Evolutionary conservation across 2,797 vertebrate genomes (phyloP), one percentile per base, ranked within the genome.

Genomic region (Schizopygopsis pylzovi): DNA sequence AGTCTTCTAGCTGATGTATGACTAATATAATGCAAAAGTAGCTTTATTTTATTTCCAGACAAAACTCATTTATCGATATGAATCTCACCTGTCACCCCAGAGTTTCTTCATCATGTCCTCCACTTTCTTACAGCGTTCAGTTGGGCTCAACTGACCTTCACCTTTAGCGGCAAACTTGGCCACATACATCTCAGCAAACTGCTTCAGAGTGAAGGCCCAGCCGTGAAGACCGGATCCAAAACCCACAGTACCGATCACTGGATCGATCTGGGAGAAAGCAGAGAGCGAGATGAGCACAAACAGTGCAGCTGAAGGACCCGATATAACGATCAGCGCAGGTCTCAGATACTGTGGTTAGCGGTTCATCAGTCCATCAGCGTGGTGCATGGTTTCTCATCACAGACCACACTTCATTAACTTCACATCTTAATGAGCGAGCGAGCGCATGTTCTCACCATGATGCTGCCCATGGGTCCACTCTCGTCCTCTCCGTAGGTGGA

Each of bases 71-170:
- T 56, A 73, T 16, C n/a, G 16, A 3, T 2, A 2, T 11, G 45
- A 73, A 4, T 16, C 96, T 91, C 82, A 98, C 98, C 95, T 95
- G 75, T 98, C 96, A 70, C 98, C 98, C 98, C 98, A 99, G 85
- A 99, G 94, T 88, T 98, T 99, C 93, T 97, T 99, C 98, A 99
- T 99, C 97, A 99, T 98, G 89, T 98, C 97, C 81, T 99, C 98
- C 1, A 99, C 98, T 89, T 99, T 99, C 95, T 97, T 99, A 93
- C 96, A 96, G 63, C 94, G 95, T 70, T 98, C 98, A 0, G 54
- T 86, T 0, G 96, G 4, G 1, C 92, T 91, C 90, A 98, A 87
- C 87, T 96, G 94, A 37, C 94, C 90, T 18, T 97, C 97, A 0
- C 97, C 97, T 90, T 99, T 99, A 65, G 98, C 97, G 13, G 96